Evolutionary conservation across 2,113 vertebrate species (phyloP).

Genomic region (Cairina moschata): DNA sequence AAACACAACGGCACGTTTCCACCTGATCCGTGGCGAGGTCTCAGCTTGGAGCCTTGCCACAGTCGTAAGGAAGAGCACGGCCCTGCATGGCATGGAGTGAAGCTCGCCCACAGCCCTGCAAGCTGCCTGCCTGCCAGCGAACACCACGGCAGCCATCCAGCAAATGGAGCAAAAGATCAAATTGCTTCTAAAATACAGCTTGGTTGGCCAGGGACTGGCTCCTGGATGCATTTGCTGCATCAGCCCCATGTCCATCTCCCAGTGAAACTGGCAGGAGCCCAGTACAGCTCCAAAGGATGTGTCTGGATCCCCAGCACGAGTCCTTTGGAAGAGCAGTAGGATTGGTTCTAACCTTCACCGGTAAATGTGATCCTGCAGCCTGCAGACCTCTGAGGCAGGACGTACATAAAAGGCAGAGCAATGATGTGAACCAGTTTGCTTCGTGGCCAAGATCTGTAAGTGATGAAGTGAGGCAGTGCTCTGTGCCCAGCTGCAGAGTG

Average conservation of each 20-base stretch:
- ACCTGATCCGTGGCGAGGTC: accelerated
- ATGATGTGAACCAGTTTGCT: not conserved
- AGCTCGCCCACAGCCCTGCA: accelerated
- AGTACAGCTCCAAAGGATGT: not conserved
- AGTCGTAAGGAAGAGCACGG: accelerated
- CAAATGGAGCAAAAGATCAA: accelerated
- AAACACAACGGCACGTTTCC: too few relatives aligned
- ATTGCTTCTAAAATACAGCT: not conserved
- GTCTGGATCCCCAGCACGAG: not conserved
- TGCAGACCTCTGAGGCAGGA: not conserved
- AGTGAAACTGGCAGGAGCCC: not conserved
- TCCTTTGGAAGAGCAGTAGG: accelerated
- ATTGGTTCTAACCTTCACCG: not conserved
- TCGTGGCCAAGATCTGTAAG: not conserved
- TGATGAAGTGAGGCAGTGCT: not conserved
- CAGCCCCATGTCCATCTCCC: not conserved
- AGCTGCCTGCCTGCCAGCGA: not conserved
- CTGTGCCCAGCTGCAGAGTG: accelerated
- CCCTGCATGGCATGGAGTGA: not conserved
- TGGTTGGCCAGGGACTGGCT: not conserved
- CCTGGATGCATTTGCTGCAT: not conserved
- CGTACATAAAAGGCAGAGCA: accelerated
- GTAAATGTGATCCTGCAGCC: not conserved
- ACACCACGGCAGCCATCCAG: not conserved
- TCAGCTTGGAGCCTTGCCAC: accelerated